Base-by-base conservation (phyloP, 2,888 invertebrate genomes). In the Timandra comae region DNA sequence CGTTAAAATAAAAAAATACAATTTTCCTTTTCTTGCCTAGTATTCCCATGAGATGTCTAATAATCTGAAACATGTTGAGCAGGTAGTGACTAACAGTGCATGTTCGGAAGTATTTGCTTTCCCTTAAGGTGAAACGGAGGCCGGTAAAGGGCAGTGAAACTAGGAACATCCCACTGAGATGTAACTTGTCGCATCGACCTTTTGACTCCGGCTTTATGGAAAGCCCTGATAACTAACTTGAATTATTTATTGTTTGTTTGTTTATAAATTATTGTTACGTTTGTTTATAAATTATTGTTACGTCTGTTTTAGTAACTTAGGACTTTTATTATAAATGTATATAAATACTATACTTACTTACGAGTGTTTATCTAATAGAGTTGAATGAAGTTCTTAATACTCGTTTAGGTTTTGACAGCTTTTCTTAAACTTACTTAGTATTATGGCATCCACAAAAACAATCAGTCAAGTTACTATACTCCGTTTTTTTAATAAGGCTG, bases 101-200 rank as follows among this genome's bases (percentile, higher is more conserved):
- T 48, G 50, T 52, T 55, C 54, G 57, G 66, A 66, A 64, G 65
- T 61, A 46, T 49, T 50, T 51, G 67, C 75, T 73, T 76, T 69
- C 71, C 47, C 58, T 43, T 46, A 42, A 39, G 47, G 59, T 56
- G 66, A 66, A 69, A 74, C 58, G 53, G 53, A 54, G 58, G 58
- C 63, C 56, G 49, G 43, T 49, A 68, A 72, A 76, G 75, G 78
- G 64, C 74, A 76, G 72, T 66, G 77, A 74, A 70, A 74, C 56
- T 43, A 31, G 33, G 59, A 59, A 60, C 69, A 63, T 72, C 65
- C 63, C 42, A 30, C 10, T 22, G 34, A 35, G 13, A 29, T 38
- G 29, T 26, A 48, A 43, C 44, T 44, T 64, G 73, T 73, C 69
- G 54, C 60, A 38, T 28, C 53, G 68, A 74, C 70, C 75, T 64